Percentiles rank a stretch among this genome's conserved stretches.
phyloP scores from a whole-genome alignment of 2,888 invertebrate genomes.

The Gortyna flavago region DNA sequence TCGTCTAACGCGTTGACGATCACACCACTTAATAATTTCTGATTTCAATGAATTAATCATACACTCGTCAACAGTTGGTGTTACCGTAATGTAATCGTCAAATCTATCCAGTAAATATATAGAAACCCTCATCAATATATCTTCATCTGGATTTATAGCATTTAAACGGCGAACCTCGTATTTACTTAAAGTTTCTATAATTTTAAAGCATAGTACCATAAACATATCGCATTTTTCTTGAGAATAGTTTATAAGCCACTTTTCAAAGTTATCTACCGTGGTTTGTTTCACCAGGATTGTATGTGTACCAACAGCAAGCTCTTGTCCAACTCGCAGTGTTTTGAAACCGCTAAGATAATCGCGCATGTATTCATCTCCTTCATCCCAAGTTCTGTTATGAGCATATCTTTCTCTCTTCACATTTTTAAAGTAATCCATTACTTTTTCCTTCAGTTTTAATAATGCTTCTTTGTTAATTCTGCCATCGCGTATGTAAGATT shows the following conservation, averaged over 20 bases:
- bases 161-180: constrained; percentile 26
- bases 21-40: constrained; percentile 40
- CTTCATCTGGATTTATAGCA: constrained; percentile 57
- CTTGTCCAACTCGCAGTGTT: constrained; percentile 42
- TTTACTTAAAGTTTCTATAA: constrained; percentile 37
- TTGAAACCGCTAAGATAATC: constrained; percentile 27
- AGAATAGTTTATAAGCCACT: constrained; percentile 29
- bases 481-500: constrained; percentile 52
- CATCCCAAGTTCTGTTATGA: constrained; percentile 37
- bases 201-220: constrained; percentile 44
- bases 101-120: constrained; percentile 34
- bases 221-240: constrained; percentile 55
- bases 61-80: background rate
- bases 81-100: constrained; percentile 17
- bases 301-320: constrained; percentile 41
- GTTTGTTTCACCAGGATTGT: constrained; percentile 46
- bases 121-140: constrained; percentile 49
- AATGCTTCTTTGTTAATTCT: constrained; percentile 42
- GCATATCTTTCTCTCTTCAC: constrained; percentile 20
- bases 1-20: constrained; percentile 28
- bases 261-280: constrained; percentile 43
- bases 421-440: constrained; percentile 32
- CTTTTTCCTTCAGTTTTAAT: constrained; percentile 33
- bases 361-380: constrained; percentile 26
- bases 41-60: constrained; percentile 23